Conservation (phyloP, 2,113 vertebrate genomes). For the Periophthalmus modestus region DNA sequence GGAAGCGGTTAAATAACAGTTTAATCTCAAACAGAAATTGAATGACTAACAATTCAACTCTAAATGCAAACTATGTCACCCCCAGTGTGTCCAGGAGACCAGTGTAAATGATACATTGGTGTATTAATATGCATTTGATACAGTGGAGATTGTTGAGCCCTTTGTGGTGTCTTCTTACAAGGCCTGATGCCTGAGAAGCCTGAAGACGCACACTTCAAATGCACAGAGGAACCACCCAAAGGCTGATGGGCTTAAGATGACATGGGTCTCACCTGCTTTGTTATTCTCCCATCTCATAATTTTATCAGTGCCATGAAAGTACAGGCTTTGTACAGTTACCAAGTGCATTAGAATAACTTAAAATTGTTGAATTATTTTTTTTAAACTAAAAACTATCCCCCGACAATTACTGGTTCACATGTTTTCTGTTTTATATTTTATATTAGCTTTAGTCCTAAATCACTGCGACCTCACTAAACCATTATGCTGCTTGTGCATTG, state of each 20-base stretch:
- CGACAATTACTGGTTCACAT: too few relatives aligned
- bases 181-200: constrained; percentile 38
- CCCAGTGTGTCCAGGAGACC: background rate
- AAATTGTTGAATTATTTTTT: background rate
- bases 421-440: background rate
- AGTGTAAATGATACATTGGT: constrained; percentile 22
- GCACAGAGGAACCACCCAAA: constrained; percentile 48
- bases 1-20: constrained; percentile 63
- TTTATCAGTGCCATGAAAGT: background rate
- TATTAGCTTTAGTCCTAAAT: background rate
- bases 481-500: background rate
- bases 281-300: background rate
- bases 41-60: constrained; percentile 5
- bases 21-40: constrained; percentile 39
- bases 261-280: constrained; percentile 35
- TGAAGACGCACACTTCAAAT: constrained; percentile 52
- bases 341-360: background rate
- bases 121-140: constrained; percentile 32
- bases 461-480: too few relatives aligned
- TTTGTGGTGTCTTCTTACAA: constrained; percentile 53
- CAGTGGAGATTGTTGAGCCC: constrained; percentile 47
- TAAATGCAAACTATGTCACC: constrained; percentile 1
- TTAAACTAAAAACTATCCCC: background rate
- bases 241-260: constrained; percentile 37
- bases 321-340: background rate